Conservation (phyloP, 92 coral and sea anemone genomes). For the Porites divaricata region DNA sequence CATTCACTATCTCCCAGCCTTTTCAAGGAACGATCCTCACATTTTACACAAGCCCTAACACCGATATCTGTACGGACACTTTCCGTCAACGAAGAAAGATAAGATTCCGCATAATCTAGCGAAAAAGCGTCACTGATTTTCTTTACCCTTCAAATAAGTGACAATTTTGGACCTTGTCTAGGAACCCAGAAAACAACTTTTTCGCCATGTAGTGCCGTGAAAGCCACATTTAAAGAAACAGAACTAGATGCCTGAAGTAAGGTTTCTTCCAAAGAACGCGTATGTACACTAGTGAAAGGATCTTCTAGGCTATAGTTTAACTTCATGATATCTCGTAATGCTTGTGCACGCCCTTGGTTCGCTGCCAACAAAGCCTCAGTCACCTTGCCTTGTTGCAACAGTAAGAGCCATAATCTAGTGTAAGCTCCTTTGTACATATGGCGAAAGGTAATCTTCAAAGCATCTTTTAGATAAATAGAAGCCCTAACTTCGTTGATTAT, state of each 20-base stretch:
- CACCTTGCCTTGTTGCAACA: constrained; percentile 3
- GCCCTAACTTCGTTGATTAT: neutral
- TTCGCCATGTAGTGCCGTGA: neutral
- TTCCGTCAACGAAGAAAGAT: neutral
- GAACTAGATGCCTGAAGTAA: neutral
- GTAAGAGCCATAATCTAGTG: neutral
- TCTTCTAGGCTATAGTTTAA: neutral
- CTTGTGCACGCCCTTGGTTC: constrained; percentile 17
- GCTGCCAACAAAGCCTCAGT: neutral
- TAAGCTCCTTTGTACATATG: neutral
- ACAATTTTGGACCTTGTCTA: neutral
- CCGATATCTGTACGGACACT: neutral
- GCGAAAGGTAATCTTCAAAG: neutral
- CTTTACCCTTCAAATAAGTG: neutral
- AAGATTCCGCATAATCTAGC: neutral
- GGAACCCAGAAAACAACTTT: neutral
- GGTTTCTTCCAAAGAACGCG: neutral
- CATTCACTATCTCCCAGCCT: neutral
- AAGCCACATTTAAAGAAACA: neutral
- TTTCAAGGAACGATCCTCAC: neutral
- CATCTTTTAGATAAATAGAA: neutral
- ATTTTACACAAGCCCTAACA: neutral
- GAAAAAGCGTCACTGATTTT: neutral
- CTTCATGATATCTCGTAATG: neutral
- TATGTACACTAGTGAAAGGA: neutral